Evolutionary conservation across 2,888 invertebrate genomes (phyloP).

Genomic region (Melipona beecheii): DNA sequence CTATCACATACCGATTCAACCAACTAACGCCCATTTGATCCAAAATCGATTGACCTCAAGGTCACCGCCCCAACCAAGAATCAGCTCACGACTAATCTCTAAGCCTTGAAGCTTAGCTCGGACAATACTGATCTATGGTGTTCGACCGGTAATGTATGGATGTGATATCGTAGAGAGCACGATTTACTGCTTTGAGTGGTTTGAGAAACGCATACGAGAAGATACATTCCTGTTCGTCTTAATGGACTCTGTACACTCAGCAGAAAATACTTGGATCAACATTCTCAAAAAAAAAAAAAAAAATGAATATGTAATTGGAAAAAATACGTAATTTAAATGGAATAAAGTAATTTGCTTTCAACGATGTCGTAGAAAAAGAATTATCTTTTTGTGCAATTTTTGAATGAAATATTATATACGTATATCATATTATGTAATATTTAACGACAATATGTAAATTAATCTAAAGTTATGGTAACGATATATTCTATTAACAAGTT

Average conservation of each 20-base stretch:
- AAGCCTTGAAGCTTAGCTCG: constrained; percentile 22
- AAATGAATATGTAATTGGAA: no score
- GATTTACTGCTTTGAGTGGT: constrained; percentile 23
- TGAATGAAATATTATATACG: no score
- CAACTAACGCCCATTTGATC: neutral
- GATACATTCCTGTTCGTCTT: neutral
- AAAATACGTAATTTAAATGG: no score
- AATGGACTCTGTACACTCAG: neutral
- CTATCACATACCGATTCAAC: neutral
- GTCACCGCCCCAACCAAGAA: constrained; percentile 5
- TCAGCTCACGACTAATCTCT: constrained; percentile 14
- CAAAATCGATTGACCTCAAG: constrained; percentile 19
- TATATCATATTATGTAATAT: no score
- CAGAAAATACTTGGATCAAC: neutral
- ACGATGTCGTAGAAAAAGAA: no score
- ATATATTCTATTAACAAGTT: no score
- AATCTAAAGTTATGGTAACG: no score
- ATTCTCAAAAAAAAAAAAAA: no score
- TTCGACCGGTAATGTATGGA: constrained; percentile 23
- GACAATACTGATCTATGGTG: constrained; percentile 29
- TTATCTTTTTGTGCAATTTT: no score
- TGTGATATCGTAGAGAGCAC: constrained; percentile 16
- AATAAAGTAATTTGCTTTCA: no score
- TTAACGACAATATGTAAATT: no score
- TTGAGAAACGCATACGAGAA: neutral